phyloP scores from a whole-genome alignment of 1,140 invertebrate genomes.

The Nasonia vitripennis region DNA sequence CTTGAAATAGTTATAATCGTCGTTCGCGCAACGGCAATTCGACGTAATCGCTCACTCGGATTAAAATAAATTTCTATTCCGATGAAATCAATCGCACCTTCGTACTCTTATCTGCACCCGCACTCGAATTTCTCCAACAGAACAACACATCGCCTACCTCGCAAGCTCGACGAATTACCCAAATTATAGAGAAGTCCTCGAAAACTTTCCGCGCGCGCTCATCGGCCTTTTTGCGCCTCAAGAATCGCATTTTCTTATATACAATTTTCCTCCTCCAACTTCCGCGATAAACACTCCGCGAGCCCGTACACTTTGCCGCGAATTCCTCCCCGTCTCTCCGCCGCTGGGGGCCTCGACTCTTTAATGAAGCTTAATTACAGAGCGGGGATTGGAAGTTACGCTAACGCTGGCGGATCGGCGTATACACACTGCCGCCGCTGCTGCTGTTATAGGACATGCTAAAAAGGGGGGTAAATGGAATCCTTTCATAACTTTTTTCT shows the following conservation, averaged over 20 bases:
- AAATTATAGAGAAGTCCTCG: background rate
- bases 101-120: too few relatives aligned
- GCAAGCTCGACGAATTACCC: background rate
- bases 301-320: background rate
- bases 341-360: background rate
- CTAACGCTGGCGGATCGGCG: too few relatives aligned
- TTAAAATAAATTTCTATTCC: too few relatives aligned
- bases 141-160: too few relatives aligned
- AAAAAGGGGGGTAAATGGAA: background rate
- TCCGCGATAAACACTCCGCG: background rate
- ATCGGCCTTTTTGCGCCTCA: background rate
- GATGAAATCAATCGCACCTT: too few relatives aligned
- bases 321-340: too few relatives aligned
- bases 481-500: background rate
- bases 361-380: constrained; percentile 11
- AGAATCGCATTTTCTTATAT: background rate
- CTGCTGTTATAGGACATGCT: background rate
- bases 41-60: too few relatives aligned
- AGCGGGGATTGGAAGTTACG: background rate
- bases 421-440: background rate
- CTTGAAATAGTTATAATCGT: too few relatives aligned
- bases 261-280: background rate
- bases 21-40: too few relatives aligned
- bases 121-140: too few relatives aligned
- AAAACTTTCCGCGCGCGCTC: background rate